Conservation (phyloP, 1,140 invertebrate species). For the Halesus radiatus region DNA sequence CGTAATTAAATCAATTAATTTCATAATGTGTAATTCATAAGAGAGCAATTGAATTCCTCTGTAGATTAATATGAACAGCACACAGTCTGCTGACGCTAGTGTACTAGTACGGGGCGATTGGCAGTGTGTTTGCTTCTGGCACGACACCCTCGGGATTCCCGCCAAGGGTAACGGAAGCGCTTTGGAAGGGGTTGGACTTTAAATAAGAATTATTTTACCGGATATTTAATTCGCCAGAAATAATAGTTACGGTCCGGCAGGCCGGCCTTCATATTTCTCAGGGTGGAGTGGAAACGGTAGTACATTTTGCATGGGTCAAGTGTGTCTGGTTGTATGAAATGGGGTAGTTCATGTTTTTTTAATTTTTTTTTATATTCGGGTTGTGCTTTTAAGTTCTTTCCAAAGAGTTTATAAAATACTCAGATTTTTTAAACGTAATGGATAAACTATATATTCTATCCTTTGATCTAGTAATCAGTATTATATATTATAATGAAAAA, state of each 20-base stretch:
- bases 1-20: neutral
- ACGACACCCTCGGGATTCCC: slow-evolving; percentile 21
- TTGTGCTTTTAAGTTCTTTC: neutral
- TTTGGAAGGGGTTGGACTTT: slow-evolving; percentile 14
- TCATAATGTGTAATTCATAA: neutral
- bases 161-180: slow-evolving; percentile 9
- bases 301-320: neutral
- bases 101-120: neutral
- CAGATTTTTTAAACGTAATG: neutral
- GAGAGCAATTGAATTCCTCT: neutral
- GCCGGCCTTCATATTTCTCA: neutral
- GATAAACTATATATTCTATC: no score
- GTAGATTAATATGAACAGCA: neutral
- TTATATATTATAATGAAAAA: no score
- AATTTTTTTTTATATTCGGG: neutral
- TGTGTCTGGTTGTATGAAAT: neutral
- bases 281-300: neutral
- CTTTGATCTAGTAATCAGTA: no score
- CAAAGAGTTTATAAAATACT: neutral
- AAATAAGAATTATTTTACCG: slow-evolving; percentile 35
- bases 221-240: slow-evolving; percentile 30
- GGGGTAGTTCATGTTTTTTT: neutral
- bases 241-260: neutral
- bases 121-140: neutral
- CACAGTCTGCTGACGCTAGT: neutral